Base-by-base conservation (phyloP, 2,888 invertebrate species). In the Sepioteuthis lessoniana region DNA sequence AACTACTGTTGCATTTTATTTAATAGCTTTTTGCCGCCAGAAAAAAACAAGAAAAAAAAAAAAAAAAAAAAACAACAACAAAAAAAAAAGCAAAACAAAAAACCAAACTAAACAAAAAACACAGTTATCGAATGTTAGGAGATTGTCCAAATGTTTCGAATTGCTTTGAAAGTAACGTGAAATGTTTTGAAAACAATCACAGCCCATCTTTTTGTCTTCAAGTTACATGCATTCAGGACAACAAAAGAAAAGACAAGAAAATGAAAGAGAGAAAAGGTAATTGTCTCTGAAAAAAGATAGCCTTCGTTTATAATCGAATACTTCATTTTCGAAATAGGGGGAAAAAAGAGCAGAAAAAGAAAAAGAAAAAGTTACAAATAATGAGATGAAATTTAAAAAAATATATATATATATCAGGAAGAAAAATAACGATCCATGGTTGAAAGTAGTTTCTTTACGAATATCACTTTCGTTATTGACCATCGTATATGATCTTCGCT, bases 141-240 rank as follows among this genome's bases (percentile, higher is more conserved):
- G 76, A 76, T n/a, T 35, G 76, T 76, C 76, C n/a, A 76, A 76
- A 76, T 76, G 76, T 76, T 76, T 76, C 76, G n/a, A 76, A 76
- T 76, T 76, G 76, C 76, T 76, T 76, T 13, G n/a, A 76, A 76
- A 76, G 31, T 31, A 7, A 76, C n/a, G 76, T n/a, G 76, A 76
- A 76, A 76, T 35, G n/a, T n/a, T 76, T 21, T 5, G 21, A 55
- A 76, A 76, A 76, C 76, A 76, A 35, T 76, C 76, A 35, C 76
- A 76, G n/a, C 55, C 21, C n/a, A 16, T 10, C 19, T n/a, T 76
- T 76, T 76, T 76, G 76, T 76, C 76, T 76, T 76, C 76, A 76
- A 76, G n/a, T 76, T 76, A 76, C 76, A 76, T 76, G n/a, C 4
- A 76, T 76, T n/a, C 16, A n/a, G n/a, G n/a, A 76, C 76, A 76